Percentiles rank a stretch among this genome's conserved stretches.
Conservation (phyloP, 1,140 invertebrate genomes). For the Aphis craccivora region DNA sequence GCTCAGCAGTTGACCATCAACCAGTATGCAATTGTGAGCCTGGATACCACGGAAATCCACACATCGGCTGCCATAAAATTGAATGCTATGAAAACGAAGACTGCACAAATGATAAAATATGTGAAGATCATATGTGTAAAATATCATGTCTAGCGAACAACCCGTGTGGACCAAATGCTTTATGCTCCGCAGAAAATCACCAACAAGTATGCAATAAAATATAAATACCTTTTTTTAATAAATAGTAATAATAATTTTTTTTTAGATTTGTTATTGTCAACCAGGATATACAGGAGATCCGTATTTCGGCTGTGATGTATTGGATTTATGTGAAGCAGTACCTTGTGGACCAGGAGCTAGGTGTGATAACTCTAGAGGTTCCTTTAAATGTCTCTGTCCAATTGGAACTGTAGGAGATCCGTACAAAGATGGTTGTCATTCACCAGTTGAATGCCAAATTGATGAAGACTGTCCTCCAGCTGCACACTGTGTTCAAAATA, state of each 20-base stretch:
- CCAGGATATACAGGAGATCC: conserved; percentile 89
- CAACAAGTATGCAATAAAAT: conserved; percentile 72
- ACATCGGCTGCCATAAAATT: conserved; percentile 76
- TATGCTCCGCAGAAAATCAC: conserved; percentile 81
- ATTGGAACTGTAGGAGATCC: conserved; percentile 80
- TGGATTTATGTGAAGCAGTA: conserved; percentile 77
- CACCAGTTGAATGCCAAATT: conserved; percentile 79
- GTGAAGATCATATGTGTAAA: conserved; percentile 80
- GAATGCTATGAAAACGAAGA: conserved; percentile 82
- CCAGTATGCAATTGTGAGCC: conserved; percentile 80
- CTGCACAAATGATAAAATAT: conserved; percentile 80
- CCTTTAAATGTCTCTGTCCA: conserved; percentile 81
- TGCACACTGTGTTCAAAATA: conserved; percentile 87
- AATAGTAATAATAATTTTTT: conserved; percentile 65
- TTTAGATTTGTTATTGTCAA: conserved; percentile 84
- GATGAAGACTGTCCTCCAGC: conserved; percentile 85
- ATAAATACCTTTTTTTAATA: neutral
- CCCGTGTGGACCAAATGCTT: conserved; percentile 82
- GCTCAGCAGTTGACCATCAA: conserved; percentile 76
- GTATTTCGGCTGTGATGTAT: conserved; percentile 85
- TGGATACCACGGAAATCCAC: conserved; percentile 78
- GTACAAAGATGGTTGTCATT: conserved; percentile 68
- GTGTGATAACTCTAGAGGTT: conserved; percentile 80
- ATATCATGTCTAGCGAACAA: conserved; percentile 83
- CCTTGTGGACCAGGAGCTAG: conserved; percentile 85